A percentile compares a stretch with the other conserved stretches of the same genome.
Evolutionary conservation across 2,113 vertebrate genomes (phyloP).

Genomic region (Dendrocopos noguchii): DNA sequence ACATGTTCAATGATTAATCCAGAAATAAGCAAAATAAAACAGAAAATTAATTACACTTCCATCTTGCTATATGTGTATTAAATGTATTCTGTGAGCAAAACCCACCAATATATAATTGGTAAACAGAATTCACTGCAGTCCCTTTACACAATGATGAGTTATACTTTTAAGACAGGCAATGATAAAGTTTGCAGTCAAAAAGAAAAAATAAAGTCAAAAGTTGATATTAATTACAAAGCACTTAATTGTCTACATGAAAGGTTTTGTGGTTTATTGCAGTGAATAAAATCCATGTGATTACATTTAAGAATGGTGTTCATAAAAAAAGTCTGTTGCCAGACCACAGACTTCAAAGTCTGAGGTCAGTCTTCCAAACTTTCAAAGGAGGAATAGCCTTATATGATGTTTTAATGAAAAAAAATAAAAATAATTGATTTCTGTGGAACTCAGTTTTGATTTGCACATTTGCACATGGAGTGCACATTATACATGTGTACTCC

Average conservation of each 20-base stretch:
- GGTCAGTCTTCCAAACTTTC: background rate
- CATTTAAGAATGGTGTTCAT: background rate
- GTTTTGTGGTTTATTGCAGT: background rate
- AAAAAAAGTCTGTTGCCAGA: background rate
- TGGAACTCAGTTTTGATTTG: background rate
- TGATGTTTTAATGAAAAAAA: background rate
- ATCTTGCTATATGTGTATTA: background rate
- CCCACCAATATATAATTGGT: conserved; percentile 40
- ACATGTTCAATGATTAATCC: background rate
- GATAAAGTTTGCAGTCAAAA: background rate
- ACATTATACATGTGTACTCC: background rate
- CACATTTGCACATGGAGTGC: background rate
- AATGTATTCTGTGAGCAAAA: conserved; percentile 57
- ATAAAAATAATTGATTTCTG: background rate
- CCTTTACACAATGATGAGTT: background rate
- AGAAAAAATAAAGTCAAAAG: conserved; percentile 16
- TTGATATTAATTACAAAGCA: background rate
- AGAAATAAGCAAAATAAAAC: conserved; percentile 41
- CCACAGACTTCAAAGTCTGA: background rate
- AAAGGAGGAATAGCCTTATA: background rate
- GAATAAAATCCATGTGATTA: background rate
- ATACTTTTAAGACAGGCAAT: conserved; percentile 29
- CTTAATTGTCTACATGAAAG: background rate
- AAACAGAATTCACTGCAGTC: conserved; percentile 24
- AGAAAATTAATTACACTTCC: background rate